A percentile compares a stretch with the other conserved stretches of the same genome.
These are phyloP conservation scores for Palythoa caribaeorum DNA, from an alignment of 92 coral and sea anemone genomes.

Conservation along the genomic window DNA sequence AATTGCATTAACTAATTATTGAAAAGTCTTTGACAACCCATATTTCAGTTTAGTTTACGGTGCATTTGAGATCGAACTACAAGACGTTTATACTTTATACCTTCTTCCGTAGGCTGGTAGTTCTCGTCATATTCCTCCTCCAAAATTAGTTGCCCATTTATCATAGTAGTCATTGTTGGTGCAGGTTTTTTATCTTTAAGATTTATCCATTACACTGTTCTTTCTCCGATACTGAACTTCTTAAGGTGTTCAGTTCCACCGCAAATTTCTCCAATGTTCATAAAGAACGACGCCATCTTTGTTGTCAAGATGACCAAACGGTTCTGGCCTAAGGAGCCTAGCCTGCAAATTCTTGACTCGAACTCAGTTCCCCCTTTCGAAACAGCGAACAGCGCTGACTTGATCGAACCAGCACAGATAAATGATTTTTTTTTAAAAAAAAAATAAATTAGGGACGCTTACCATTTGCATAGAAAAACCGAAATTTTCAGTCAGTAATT, in stretches of 20 bases:
- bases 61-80: not conserved
- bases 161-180: constrained; percentile 79
- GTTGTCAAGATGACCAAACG: constrained; percentile 51
- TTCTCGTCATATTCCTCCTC: constrained; percentile 98
- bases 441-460: too few relatives aligned
- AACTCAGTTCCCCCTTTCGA: not conserved
- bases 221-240: not conserved
- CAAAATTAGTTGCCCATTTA: constrained; percentile 92
- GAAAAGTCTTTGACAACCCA: not conserved
- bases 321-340: constrained; percentile 24
- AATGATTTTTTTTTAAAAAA: too few relatives aligned
- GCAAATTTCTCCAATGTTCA: constrained; percentile 3
- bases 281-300: constrained; percentile 43
- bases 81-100: constrained; percentile 45
- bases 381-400: too few relatives aligned
- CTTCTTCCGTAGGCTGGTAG: constrained; percentile 93
- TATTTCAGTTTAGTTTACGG: not conserved
- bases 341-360: constrained; percentile 6
- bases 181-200: not conserved
- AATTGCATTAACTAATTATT: not conserved
- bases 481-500: too few relatives aligned
- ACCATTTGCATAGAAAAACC: too few relatives aligned
- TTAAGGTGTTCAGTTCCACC: not conserved
- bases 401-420: too few relatives aligned
- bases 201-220: not conserved